Conservation (phyloP, 2,888 invertebrate species). For the Penaeus monodon region DNA sequence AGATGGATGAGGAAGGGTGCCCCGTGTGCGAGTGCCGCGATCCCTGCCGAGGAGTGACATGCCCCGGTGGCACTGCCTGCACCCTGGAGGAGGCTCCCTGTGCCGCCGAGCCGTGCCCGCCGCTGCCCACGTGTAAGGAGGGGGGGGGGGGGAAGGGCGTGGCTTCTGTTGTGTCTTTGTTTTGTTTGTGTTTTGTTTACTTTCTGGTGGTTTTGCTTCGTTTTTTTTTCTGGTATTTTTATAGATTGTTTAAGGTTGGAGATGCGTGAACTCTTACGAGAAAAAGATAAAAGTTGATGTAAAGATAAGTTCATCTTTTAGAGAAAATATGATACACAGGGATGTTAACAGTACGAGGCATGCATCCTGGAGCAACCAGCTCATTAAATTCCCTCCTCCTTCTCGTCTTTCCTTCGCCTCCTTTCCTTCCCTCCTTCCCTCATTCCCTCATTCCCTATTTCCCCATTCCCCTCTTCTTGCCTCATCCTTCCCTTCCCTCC, state of each 20-base stretch:
- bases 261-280: neutral
- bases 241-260: neutral
- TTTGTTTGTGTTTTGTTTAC: slow-evolving; percentile 52
- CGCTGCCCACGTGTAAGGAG: slow-evolving; percentile 82
- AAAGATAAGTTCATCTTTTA: no score
- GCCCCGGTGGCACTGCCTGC: slow-evolving; percentile 82
- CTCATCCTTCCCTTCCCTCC: neutral
- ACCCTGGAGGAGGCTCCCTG: slow-evolving; percentile 85
- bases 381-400: neutral
- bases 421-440: slow-evolving; percentile 30
- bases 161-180: neutral
- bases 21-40: slow-evolving; percentile 77
- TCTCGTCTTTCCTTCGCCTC: no score
- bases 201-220: slow-evolving; percentile 20
- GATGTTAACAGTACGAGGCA: no score
- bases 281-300: no score
- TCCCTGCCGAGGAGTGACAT: slow-evolving; percentile 74
- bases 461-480: neutral
- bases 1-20: slow-evolving; percentile 79
- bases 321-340: no score
- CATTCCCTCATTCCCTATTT: neutral
- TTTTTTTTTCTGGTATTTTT: neutral
- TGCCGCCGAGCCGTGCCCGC: slow-evolving; percentile 84
- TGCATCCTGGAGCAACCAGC: no score
- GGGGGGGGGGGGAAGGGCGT: no score